phyloP scores from a whole-genome alignment of 2,113 vertebrate genomes.

The Crotalus horridus region DNA sequence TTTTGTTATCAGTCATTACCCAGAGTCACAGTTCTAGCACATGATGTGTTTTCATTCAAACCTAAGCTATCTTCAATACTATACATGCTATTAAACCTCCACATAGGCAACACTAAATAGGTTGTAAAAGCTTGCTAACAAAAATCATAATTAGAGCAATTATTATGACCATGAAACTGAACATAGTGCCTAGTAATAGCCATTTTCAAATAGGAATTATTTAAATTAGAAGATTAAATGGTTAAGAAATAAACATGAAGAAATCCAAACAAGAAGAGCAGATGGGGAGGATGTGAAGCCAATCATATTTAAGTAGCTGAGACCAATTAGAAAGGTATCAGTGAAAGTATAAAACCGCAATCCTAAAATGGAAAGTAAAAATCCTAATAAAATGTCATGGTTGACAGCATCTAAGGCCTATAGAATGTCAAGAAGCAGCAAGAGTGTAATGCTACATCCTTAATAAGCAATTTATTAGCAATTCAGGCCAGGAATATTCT shows the following conservation, averaged over 20 bases:
- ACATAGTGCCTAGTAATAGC: background rate
- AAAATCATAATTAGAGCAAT: background rate
- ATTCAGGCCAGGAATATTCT: conserved; percentile 22
- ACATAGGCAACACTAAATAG: background rate
- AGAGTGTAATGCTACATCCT: conserved; percentile 20
- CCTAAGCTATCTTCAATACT: background rate
- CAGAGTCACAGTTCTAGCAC: background rate
- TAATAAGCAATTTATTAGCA: conserved; percentile 41
- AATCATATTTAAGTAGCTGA: conserved; percentile 45
- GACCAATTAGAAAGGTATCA: conserved; percentile 43
- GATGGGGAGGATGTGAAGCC: conserved; percentile 34
- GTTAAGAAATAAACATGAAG: conserved; percentile 38
- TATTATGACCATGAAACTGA: background rate
- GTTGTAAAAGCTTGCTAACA: background rate
- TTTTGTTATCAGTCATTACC: background rate
- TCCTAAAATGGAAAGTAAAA: conserved; percentile 30
- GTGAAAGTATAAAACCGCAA: conserved; percentile 13
- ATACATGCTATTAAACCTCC: background rate
- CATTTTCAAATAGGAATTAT: conserved; percentile 26
- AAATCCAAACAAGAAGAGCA: conserved; percentile 14
- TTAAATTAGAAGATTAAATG: conserved; percentile 31
- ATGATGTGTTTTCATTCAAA: background rate
- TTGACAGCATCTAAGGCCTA: background rate
- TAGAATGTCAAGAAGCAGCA: conserved; percentile 41
- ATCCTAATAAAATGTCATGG: conserved; percentile 31